Percentiles rank a stretch among this genome's conserved stretches.
These are phyloP conservation scores for Rhinolophus ferrumequinum DNA, from an alignment of 2,113 vertebrate genomes.

Conservation along the genomic window DNA sequence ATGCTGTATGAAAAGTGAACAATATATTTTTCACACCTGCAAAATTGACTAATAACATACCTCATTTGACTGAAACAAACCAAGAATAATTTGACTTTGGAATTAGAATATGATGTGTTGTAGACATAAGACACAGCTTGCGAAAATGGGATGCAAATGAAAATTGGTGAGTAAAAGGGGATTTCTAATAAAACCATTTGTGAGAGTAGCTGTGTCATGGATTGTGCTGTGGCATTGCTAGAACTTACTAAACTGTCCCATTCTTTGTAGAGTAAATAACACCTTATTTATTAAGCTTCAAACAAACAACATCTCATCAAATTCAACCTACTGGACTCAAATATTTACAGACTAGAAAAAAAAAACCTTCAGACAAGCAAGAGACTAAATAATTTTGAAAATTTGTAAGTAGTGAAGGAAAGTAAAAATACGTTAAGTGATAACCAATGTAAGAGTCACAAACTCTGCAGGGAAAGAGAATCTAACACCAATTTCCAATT, in stretches of 20 bases:
- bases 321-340: neutral
- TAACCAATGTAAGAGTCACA: neutral
- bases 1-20: neutral
- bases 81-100: slow-evolving; percentile 21
- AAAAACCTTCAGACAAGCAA: neutral
- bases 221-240: accelerated
- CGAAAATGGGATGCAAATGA: neutral
- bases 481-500: too few species aligned
- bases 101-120: neutral
- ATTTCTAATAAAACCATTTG: neutral
- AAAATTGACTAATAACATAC: neutral
- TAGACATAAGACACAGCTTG: neutral
- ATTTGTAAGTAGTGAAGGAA: neutral
- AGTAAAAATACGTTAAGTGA: neutral
- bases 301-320: neutral
- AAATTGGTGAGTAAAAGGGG: neutral
- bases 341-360: neutral
- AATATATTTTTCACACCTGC: slow-evolving; percentile 26
- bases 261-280: neutral
- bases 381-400: neutral
- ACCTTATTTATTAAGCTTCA: neutral
- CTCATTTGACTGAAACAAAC: neutral
- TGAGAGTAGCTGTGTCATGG: accelerated
- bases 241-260: accelerated
- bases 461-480: neutral